Evolutionary conservation across 2,888 invertebrate genomes (phyloP), one percentile per base, ranked within the genome.

Genomic region (Sinohyriopsis cumingii): DNA sequence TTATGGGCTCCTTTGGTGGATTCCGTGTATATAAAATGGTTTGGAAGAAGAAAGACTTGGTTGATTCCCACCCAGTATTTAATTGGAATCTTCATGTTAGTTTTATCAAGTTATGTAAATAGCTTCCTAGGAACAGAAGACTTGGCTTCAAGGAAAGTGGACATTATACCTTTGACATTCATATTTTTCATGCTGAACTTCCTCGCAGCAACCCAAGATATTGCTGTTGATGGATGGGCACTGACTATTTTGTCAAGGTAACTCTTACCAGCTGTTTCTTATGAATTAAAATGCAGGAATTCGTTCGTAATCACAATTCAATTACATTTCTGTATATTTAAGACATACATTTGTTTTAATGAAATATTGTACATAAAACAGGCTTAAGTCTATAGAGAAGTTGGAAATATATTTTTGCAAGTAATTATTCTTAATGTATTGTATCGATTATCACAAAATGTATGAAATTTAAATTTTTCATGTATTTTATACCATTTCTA

Each of bases 201-300:
- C 87, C 91, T 99, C 83, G 99, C 99, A 9, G 99, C 99, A 3
- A 99, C 99, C 2, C 99, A 99, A 91, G 99, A 99, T 90, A 98
- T 99, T 86, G 99, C 98, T 22, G 99, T 99, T 0, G 99, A 99
- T 91, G 99, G 99, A 28, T 99, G 99, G 99, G 99, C 99, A 0
- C 92, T 99, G 19, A 99, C 99, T 0, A 99, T 99, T 97, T 92
- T 99, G 3, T 95, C 96, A 86, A 95, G 96, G 94, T 96, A 88
- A 73, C 68, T 68, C 9, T 45, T 53, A 5, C 22, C 25, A 55
- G 9, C 12, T 9, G 19, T 9, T 61, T 3, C n/a, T 57, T 22
- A 20, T 57, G 57, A 12, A 57, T 57, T 57, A n/a, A 57, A 3
- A 9, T 12, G 45, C 45, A 45, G 45, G 12, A 45, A 15, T 45